Evolutionary conservation across 2,888 invertebrate genomes (phyloP), one percentile per base, ranked within the genome.

Genomic region (Drosophila lacicola): DNA sequence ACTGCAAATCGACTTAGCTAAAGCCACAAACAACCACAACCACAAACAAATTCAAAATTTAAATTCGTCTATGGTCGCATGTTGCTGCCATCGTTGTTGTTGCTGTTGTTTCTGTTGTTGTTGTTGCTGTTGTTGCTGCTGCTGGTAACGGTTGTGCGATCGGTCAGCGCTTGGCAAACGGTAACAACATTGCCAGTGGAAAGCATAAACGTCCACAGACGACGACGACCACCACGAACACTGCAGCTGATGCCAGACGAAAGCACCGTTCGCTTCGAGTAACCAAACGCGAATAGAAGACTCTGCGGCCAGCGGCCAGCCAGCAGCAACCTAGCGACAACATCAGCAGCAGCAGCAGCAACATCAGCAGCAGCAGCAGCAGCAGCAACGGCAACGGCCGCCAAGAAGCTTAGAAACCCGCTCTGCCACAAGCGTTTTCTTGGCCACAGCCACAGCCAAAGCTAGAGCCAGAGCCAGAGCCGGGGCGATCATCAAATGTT

Each of bases 191-290:
- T 29, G 63, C 65, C 58, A 46, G 62, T 55, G 54, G 29, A 71
- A 51, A 56, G 41, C 37, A 19, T 21, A 56, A 60, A 54, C 56
- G 39, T 42, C 56, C 53, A 44, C 63, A 61, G 50, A 55, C 62
- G 57, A 55, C 62, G 57, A 29, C 29, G 29, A 53, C 41, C 53
- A 53, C 53, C 53, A 53, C 53, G 29, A 17, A 58, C 65, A 58
- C 46, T 47, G 39, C 60, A 67, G 69, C 56, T 62, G 54, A 54
- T 62, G 57, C 56, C 68, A 68, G 68, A 68, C 54, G 58, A 69
- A 89, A 90, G 89, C 90, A 91, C 92, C 90, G 92, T 84, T 91
- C 92, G 89, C 91, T 87, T 91, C 91, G 90, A 91, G 78, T 82
- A 79, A 85, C 91, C 90, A 90, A 89, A 90, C 89, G 88, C 91